Base-by-base conservation (phyloP, 2,888 invertebrate genomes). In the Phengaris arion region DNA sequence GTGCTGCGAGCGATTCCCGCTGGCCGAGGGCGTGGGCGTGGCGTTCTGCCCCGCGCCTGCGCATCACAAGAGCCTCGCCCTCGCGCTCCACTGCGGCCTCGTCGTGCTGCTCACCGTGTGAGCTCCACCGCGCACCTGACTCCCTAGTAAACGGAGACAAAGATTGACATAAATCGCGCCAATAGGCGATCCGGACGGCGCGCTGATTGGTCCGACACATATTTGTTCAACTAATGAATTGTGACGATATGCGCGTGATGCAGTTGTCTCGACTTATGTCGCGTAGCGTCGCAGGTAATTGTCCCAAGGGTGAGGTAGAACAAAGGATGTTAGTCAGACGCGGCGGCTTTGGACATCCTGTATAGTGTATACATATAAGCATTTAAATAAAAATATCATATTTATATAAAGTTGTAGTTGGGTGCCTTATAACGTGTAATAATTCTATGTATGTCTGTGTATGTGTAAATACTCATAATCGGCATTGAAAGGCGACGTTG, bases 41-140 rank as follows among this genome's bases (percentile, higher is more conserved):
- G 85, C 87, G 45, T 92, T 90, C 83, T 91, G 91, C 75, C 85
- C 85, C 4, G 80, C 88, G 9, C 78, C 78, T 12, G 75, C 74
- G 1, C 80, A 85, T 70, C 90, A 92, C 79, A 81, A 83, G n/a
- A 82, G 81, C 48, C 80, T 91, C 9, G 90, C 92, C 0, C 74
- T 91, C 2, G 91, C 87, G 46, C 83, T 87, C 12, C 90, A 90
- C 80, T 78, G 89, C 6, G 93, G 93, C n/a, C 51, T 93, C 59
- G 57, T 93, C 45, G 85, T 92, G 78, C 78, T 92, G 51, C 74
- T 88, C n/a, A 81, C 78, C 68, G 80, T 83, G 76, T 87, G 81
- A 86, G 80, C 45, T 46, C n/a, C 15, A 22, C 22, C 10, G 10
- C 59, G 2, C 35, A 15, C 4, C 59, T 22, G 35, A 64, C 6